Conservation (phyloP, 2,113 vertebrate genomes). For the Hyla sarda region DNA sequence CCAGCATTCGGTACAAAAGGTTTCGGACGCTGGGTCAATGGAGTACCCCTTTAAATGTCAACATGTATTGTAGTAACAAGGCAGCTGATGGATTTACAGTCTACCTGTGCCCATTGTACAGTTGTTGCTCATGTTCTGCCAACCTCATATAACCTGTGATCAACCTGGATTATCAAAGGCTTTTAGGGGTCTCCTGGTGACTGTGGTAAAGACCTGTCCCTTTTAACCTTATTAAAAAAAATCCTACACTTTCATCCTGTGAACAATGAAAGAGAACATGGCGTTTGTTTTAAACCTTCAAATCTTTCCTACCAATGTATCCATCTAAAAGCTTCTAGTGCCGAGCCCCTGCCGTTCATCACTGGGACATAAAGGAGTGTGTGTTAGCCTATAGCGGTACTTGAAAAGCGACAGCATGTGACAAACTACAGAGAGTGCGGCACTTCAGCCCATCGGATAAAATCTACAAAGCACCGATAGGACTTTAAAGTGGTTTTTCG, state of each 20-base stretch:
- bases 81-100: not conserved
- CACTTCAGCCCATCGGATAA: constrained; percentile 37
- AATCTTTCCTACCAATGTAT: not conserved
- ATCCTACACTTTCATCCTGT: not conserved
- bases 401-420: constrained; percentile 22
- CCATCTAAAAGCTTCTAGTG: not conserved
- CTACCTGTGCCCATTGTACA: not conserved
- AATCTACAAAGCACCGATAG: constrained; percentile 35
- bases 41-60: not conserved
- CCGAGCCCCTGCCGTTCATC: not conserved
- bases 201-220: not conserved
- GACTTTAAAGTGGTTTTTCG: constrained; percentile 17
- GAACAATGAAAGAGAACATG: not conserved
- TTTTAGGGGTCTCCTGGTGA: constrained; percentile 15
- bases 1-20: too few relatives aligned
- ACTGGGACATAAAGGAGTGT: constrained; percentile 20
- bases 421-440: constrained; percentile 20
- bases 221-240: constrained; percentile 11
- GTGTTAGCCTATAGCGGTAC: constrained; percentile 27
- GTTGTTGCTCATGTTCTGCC: not conserved
- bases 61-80: not conserved
- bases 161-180: not conserved
- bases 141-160: not conserved
- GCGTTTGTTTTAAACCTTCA: not conserved
- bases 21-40: too few relatives aligned